Conservation (phyloP, 2,113 vertebrate genomes). For the Erinaceus europaeus region DNA sequence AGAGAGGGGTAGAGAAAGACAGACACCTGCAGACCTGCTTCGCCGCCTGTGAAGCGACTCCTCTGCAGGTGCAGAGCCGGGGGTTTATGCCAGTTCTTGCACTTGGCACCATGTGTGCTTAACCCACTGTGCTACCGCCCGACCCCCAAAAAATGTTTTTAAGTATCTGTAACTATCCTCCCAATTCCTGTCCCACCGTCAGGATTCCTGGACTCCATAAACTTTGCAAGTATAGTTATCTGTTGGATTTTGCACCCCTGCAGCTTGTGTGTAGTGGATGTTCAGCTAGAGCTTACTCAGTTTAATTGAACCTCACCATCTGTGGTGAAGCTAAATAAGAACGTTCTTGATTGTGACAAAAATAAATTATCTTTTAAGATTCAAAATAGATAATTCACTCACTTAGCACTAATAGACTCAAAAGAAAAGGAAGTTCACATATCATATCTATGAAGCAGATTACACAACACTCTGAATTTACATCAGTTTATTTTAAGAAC, state of each 20-base stretch:
- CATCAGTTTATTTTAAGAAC: conserved; percentile 13
- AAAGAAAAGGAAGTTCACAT: background rate
- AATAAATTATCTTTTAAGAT: background rate
- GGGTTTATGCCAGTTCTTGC: no score
- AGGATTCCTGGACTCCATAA: background rate
- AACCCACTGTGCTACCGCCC: no score
- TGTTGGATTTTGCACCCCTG: background rate
- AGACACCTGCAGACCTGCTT: no score
- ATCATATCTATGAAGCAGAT: background rate
- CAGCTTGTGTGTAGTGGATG: background rate
- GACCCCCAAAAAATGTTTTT: background rate
- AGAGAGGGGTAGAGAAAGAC: no score
- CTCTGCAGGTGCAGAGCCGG: no score
- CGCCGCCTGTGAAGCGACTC: no score
- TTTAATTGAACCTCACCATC: background rate
- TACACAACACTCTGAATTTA: background rate
- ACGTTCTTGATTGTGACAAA: background rate
- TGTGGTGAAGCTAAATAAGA: background rate
- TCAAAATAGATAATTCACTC: background rate
- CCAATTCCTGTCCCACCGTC: background rate
- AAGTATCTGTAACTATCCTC: background rate
- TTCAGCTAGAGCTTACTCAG: background rate
- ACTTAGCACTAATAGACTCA: background rate
- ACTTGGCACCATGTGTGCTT: no score
- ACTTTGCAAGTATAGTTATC: no score